Conservation (phyloP, 2,888 invertebrate genomes). For the Proisotoma minuta region DNA sequence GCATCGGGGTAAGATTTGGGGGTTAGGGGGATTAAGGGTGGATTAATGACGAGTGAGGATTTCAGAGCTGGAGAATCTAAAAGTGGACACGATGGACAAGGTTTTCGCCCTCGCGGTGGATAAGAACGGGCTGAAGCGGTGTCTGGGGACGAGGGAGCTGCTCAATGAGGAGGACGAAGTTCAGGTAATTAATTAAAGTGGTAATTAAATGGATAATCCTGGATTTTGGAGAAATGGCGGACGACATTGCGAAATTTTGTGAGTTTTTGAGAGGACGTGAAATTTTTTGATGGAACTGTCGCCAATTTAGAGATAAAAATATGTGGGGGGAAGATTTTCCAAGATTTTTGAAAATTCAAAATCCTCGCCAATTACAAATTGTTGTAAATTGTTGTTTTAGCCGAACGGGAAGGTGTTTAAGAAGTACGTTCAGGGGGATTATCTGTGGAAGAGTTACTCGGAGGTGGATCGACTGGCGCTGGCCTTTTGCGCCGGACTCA, state of each 20-base stretch:
- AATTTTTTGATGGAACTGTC: no score
- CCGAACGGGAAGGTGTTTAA: conserved; percentile 91
- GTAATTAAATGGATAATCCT: no score
- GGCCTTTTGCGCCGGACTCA: conserved; percentile 77
- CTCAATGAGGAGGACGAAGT: conserved; percentile 89
- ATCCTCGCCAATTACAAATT: no score
- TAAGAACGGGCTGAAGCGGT: conserved; percentile 67
- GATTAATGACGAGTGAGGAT: no score
- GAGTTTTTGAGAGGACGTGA: no score
- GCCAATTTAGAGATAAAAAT: no score
- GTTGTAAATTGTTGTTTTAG: conserved; percentile 78
- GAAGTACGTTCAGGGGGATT: conserved; percentile 69
- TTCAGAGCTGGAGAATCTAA: conserved; percentile 68
- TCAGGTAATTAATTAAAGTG: conserved; percentile 61
- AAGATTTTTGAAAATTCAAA: no score
- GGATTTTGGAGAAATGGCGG: no score
- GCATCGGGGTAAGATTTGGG: neutral
- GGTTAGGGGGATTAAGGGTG: conserved; percentile 59
- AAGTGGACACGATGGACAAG: conserved; percentile 75
- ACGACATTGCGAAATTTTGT: no score
- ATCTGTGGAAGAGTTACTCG: conserved; percentile 78
- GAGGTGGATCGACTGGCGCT: conserved; percentile 67
- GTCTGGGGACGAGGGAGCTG: conserved; percentile 84
- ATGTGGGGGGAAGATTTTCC: no score
- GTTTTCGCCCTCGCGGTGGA: conserved; percentile 74